These are phyloP conservation scores for Macropus fuliginosus DNA, from an alignment of 2,797 vertebrate species.

Conservation along the genomic window DNA sequence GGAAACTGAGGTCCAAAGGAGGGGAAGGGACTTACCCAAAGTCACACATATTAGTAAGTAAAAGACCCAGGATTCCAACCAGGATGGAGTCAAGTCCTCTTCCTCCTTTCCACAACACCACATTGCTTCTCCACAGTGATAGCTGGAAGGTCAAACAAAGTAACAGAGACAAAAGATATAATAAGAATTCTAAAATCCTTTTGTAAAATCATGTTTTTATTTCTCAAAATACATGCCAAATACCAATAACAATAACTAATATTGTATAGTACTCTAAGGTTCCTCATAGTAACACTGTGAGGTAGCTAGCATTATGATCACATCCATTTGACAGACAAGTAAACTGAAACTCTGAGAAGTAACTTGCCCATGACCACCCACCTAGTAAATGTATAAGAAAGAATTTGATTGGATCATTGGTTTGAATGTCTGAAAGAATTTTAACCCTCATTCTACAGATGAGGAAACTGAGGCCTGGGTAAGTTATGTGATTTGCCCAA, in stretches of 20 bases:
- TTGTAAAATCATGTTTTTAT: not conserved
- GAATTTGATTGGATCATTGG: not conserved
- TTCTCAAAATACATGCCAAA: not conserved
- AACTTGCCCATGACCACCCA: not conserved
- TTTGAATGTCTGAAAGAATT: not conserved
- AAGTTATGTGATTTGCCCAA: slow-evolving; percentile 7
- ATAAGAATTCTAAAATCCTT: not conserved
- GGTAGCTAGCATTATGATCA: not conserved
- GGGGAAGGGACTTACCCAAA: not conserved
- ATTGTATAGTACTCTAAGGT: not conserved
- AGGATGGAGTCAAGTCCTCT: not conserved
- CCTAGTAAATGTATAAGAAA: not conserved
- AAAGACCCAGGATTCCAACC: not conserved
- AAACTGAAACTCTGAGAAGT: not conserved
- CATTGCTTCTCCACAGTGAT: not conserved
- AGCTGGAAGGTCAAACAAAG: not conserved
- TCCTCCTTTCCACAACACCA: not conserved
- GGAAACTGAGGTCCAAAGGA: not conserved
- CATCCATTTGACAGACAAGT: not conserved
- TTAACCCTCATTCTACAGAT: slow-evolving; percentile 6
- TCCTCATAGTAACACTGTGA: not conserved
- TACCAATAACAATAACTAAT: not conserved
- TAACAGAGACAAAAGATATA: not conserved
- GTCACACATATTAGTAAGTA: not conserved
- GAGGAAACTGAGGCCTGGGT: not conserved